Conservation (phyloP, 1,140 invertebrate genomes). For the Chrysoperla carnea region DNA sequence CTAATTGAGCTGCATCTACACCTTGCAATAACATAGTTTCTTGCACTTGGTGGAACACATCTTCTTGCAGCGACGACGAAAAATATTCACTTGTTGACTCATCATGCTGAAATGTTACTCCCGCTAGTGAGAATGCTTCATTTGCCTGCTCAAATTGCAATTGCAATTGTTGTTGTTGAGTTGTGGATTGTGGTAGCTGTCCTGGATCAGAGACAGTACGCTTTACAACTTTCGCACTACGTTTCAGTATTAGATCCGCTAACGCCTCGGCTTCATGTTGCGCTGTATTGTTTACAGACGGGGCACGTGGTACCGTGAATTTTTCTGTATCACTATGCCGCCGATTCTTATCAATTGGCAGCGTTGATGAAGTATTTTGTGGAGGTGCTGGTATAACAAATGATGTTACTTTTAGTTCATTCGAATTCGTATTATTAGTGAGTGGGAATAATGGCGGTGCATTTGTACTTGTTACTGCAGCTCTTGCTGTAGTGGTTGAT, state of each 20-base stretch:
- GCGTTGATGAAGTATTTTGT: slow-evolving; percentile 19
- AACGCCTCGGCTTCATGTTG: slow-evolving; percentile 34
- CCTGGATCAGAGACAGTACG: slow-evolving; percentile 40
- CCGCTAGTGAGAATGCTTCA: slow-evolving; percentile 35
- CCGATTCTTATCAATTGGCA: slow-evolving; percentile 28
- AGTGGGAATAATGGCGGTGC: slow-evolving; percentile 27
- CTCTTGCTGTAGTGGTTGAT: slow-evolving; percentile 26
- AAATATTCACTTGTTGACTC: slow-evolving; percentile 41
- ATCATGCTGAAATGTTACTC: slow-evolving; percentile 42
- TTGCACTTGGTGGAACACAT: slow-evolving; percentile 57
- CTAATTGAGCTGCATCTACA: slow-evolving; percentile 44
- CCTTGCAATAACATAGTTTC: slow-evolving; percentile 49
- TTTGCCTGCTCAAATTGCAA: slow-evolving; percentile 34
- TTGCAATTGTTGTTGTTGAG: slow-evolving; percentile 16
- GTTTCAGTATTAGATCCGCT: slow-evolving; percentile 34
- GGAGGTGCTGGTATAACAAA: slow-evolving; percentile 41
- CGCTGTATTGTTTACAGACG: slow-evolving; percentile 21
- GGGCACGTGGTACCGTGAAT: slow-evolving; percentile 33
- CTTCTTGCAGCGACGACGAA: slow-evolving; percentile 52
- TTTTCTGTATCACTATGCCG: slow-evolving; percentile 45
- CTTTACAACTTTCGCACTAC: slow-evolving; percentile 53
- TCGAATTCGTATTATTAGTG: slow-evolving; percentile 22
- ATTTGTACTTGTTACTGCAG: slow-evolving; percentile 26
- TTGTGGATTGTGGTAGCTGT: slow-evolving; percentile 32
- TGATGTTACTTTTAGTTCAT: slow-evolving; percentile 30